Conservation (phyloP, 2,888 invertebrate species). For the Alviniconcha strummeri region DNA sequence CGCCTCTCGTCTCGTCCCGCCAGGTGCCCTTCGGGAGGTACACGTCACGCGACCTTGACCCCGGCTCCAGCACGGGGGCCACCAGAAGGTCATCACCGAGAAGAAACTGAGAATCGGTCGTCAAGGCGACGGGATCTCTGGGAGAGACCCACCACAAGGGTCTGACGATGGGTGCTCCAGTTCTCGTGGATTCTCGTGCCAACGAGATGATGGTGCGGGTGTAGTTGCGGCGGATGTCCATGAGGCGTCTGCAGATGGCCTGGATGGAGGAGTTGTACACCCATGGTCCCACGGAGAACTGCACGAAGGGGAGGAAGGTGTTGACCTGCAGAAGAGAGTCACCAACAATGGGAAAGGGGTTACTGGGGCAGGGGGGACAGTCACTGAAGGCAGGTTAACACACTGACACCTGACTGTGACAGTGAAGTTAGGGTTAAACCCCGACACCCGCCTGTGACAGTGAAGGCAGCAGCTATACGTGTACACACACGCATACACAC, state of each 20-base stretch:
- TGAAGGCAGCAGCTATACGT: too few species aligned
- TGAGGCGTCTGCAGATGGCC: constrained; percentile 50
- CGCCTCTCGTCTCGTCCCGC: constrained; percentile 48
- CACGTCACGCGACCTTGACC: constrained; percentile 60
- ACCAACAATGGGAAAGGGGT: too few species aligned
- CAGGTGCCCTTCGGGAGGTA: constrained; percentile 62
- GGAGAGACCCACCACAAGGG: constrained; percentile 94
- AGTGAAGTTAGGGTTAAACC: too few species aligned
- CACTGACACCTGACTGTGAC: too few species aligned
- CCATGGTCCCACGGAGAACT: constrained; percentile 83
- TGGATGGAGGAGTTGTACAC: constrained; percentile 53
- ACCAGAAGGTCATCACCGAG: constrained; percentile 68
- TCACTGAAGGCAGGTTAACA: too few species aligned
- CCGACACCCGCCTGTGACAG: too few species aligned
- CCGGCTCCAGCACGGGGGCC: constrained; percentile 67
- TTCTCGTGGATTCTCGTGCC: constrained; percentile 54
- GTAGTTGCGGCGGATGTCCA: constrained; percentile 55
- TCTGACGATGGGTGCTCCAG: constrained; percentile 86
- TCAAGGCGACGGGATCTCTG: constrained; percentile 83
- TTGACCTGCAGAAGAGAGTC: constrained; percentile 71
- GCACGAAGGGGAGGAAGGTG: constrained; percentile 91
- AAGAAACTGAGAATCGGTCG: constrained; percentile 82
- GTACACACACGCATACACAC: too few species aligned
- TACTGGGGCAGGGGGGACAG: too few species aligned
- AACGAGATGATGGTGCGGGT: constrained; percentile 53